A percentile compares a stretch with the other conserved stretches of the same genome.
Conservation (phyloP, 2,113 vertebrate genomes). For the Clinocottus analis region DNA sequence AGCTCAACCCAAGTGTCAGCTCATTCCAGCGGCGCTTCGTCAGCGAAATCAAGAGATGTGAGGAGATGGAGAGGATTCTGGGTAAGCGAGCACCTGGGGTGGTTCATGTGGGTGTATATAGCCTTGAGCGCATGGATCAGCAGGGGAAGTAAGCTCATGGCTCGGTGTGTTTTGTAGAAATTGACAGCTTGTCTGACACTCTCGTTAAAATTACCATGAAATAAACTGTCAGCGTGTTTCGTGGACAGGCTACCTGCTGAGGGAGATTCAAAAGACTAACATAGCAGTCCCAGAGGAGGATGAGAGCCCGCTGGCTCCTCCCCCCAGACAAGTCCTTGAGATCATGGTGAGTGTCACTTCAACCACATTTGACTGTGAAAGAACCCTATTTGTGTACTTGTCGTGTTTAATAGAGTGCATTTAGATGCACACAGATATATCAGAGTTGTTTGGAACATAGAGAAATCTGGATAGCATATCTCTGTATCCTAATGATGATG, state of each 20-base stretch:
- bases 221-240: constrained; percentile 2
- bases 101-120: neutral
- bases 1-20: constrained; percentile 96
- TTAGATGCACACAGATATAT: neutral
- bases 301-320: constrained; percentile 89
- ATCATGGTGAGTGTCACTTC: constrained; percentile 88
- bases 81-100: constrained; percentile 72
- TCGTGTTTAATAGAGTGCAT: neutral
- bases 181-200: neutral
- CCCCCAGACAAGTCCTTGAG: constrained; percentile 92
- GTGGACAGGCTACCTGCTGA: constrained; percentile 89
- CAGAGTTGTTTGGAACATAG: neutral
- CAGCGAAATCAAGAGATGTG: constrained; percentile 97
- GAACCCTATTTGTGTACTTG: neutral
- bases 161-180: neutral
- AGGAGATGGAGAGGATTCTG: constrained; percentile 97
- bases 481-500: neutral
- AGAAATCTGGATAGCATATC: neutral
- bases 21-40: constrained; percentile 97
- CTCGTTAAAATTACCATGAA: neutral
- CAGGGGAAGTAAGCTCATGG: neutral
- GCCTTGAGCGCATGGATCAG: neutral
- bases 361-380: neutral
- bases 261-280: constrained; percentile 91
- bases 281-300: constrained; percentile 92